Evolutionary conservation across 2,113 vertebrate species (phyloP).

Genomic region (Thymallus thymallus): DNA sequence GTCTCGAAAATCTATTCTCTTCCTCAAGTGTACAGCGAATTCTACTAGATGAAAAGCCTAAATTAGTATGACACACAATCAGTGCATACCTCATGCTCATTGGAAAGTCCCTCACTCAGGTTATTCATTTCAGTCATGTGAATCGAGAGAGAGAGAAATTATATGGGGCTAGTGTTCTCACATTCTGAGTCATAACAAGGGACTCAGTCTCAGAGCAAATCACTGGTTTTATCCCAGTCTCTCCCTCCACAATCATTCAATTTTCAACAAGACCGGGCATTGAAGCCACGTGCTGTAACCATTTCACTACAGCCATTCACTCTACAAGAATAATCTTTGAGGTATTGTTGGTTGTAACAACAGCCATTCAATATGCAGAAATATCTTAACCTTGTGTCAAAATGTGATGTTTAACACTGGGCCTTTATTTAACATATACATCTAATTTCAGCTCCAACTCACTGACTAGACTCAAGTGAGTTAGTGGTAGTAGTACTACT

Average conservation of each 20-base stretch:
- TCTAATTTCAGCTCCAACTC: slow-evolving; percentile 5
- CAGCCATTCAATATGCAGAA: not conserved
- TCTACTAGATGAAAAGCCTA: too few species aligned
- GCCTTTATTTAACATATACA: not conserved
- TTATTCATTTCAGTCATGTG: slow-evolving; percentile 25
- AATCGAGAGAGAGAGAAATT: not conserved
- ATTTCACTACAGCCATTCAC: not conserved
- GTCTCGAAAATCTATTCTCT: too few species aligned
- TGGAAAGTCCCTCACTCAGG: slow-evolving; percentile 30
- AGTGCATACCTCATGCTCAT: slow-evolving; percentile 29
- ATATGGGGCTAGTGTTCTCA: not conserved
- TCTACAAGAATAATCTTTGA: not conserved
- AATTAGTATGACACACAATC: not conserved
- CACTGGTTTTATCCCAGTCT: too few species aligned
- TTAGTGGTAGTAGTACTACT: too few species aligned
- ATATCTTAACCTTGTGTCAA: slow-evolving; percentile 12
- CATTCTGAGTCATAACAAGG: too few species aligned
- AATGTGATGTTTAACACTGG: slow-evolving; percentile 4
- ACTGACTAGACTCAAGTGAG: slow-evolving; percentile 15
- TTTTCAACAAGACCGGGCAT: too few species aligned
- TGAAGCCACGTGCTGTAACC: too few species aligned
- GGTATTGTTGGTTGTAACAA: too few species aligned
- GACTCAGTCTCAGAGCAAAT: too few species aligned
- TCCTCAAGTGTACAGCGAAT: too few species aligned
- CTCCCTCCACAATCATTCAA: too few species aligned